phyloP scores from a whole-genome alignment of 2,113 vertebrate species.

The Crotalus horridus region DNA sequence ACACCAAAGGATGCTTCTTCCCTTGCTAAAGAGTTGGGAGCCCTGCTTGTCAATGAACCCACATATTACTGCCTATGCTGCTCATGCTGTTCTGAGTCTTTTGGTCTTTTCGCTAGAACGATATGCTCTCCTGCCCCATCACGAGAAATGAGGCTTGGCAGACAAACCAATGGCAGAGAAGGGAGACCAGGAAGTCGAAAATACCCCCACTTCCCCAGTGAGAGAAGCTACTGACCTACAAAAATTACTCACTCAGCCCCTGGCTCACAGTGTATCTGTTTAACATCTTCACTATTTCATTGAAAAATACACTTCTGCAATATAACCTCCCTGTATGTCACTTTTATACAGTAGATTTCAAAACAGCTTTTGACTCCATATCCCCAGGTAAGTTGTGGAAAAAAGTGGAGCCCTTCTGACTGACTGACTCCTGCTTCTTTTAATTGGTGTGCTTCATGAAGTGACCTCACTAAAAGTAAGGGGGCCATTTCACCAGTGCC shows the following conservation, averaged over 20 bases:
- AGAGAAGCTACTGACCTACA: neutral
- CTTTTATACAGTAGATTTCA: neutral
- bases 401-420: neutral
- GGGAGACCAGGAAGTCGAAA: neutral
- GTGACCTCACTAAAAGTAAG: neutral
- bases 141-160: neutral
- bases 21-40: too few relatives aligned
- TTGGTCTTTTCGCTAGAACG: too few relatives aligned
- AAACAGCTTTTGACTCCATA: neutral
- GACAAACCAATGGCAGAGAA: neutral
- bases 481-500: neutral
- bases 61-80: too few relatives aligned
- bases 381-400: neutral
- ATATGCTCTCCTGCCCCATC: too few relatives aligned
- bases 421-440: neutral
- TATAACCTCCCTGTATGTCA: neutral
- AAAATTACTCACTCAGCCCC: neutral
- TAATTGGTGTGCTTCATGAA: neutral
- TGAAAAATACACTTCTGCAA: neutral
- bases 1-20: too few relatives aligned
- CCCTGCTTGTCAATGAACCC: too few relatives aligned
- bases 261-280: neutral
- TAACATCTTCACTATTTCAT: neutral
- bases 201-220: neutral
- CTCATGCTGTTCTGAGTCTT: too few relatives aligned